These are phyloP conservation scores for Scomberomorus guttatus DNA, from an alignment of 2,797 vertebrate species.

Conservation along the genomic window DNA sequence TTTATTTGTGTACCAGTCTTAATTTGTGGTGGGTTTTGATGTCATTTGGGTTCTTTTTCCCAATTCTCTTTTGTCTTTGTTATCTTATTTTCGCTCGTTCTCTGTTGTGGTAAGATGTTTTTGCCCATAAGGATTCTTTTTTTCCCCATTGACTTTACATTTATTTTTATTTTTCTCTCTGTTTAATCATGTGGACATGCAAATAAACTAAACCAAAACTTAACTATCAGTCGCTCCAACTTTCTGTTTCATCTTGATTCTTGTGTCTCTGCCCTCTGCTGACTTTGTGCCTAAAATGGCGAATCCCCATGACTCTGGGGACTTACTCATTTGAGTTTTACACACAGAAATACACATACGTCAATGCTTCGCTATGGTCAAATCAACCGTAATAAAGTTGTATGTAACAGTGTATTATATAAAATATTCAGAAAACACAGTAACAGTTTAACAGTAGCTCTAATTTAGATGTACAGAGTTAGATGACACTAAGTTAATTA, in stretches of 20 bases:
- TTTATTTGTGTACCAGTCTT: conserved; percentile 45
- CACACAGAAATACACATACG: no score
- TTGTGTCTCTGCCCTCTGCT: neutral
- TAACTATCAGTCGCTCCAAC: neutral
- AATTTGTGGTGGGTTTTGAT: conserved; percentile 37
- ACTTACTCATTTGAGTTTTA: no score
- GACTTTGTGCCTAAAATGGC: neutral
- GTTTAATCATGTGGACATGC: conserved; percentile 14
- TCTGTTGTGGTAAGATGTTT: conserved; percentile 11
- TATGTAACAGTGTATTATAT: no score
- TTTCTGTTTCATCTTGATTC: neutral
- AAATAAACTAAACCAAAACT: neutral
- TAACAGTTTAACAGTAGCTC: no score
- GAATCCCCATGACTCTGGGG: no score
- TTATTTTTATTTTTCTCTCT: conserved; percentile 1
- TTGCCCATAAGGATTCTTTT: neutral
- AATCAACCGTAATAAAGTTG: no score
- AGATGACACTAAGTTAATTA: no score
- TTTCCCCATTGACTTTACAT: neutral
- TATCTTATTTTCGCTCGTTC: neutral
- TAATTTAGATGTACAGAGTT: no score
- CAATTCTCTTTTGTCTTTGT: conserved; percentile 48
- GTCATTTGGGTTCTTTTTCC: conserved; percentile 21
- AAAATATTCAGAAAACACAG: no score
- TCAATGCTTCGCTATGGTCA: no score